phyloP scores from a whole-genome alignment of 2,113 vertebrate species.

The Vulpes ferrilata region DNA sequence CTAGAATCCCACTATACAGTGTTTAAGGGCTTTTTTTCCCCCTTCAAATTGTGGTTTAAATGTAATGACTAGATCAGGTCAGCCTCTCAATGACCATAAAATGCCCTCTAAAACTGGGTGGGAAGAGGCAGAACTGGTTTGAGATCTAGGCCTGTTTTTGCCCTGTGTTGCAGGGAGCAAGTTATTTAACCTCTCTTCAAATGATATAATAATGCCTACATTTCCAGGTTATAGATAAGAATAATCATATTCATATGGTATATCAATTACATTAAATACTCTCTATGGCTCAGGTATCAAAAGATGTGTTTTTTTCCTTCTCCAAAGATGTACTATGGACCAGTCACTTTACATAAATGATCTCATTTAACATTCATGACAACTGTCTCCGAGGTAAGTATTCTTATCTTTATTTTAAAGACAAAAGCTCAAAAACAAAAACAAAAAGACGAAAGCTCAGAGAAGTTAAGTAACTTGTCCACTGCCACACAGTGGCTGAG shows the following conservation, averaged over 20 bases:
- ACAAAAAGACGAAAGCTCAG: conserved; percentile 35
- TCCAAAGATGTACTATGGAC: conserved; percentile 53
- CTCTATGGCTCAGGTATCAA: conserved; percentile 19
- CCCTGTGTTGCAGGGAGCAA: background rate
- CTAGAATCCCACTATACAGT: background rate
- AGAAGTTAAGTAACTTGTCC: conserved; percentile 46
- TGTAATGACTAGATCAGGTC: background rate
- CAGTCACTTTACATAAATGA: conserved; percentile 24
- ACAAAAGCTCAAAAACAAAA: background rate
- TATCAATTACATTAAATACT: conserved; percentile 49
- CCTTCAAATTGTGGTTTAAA: conserved; percentile 50
- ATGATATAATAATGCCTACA: conserved; percentile 1
- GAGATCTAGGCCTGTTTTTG: background rate
- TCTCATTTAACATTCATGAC: conserved; percentile 47
- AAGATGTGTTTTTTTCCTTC: conserved; percentile 47
- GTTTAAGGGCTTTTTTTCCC: conserved; percentile 27
- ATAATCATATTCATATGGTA: background rate
- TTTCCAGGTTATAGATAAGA: conserved; percentile 32
- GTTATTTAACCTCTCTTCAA: conserved; percentile 42
- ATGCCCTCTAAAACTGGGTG: background rate
- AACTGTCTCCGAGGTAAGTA: conserved; percentile 35
- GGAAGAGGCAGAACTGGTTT: conserved; percentile 2
- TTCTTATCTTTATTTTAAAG: conserved; percentile 55
- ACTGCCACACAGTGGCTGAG: background rate
- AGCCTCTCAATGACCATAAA: background rate